phyloP scores from a whole-genome alignment of 2,888 invertebrate genomes.

The Zonitis immaculata region DNA sequence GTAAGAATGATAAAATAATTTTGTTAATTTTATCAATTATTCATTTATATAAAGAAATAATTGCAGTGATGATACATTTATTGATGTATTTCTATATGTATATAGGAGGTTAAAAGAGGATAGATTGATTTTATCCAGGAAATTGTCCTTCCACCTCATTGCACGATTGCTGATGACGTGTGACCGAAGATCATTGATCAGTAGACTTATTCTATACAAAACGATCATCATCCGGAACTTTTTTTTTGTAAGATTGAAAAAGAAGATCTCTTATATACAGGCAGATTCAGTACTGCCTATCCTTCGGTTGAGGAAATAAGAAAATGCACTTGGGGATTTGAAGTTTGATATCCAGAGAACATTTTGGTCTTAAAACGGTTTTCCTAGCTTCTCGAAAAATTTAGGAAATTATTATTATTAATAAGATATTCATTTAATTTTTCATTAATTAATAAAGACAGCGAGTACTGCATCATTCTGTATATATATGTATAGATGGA shows the following conservation, averaged over 20 bases:
- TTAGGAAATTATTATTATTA: too few relatives aligned
- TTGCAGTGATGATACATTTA: constrained; percentile 26
- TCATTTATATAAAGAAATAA: constrained; percentile 24
- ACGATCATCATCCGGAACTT: constrained; percentile 7
- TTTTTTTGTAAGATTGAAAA: background rate
- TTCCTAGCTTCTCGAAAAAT: too few relatives aligned
- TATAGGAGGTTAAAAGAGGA: background rate
- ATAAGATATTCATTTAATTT: too few relatives aligned
- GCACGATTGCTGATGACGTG: constrained; percentile 38
- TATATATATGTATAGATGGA: too few relatives aligned
- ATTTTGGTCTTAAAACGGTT: too few relatives aligned
- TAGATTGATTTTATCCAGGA: constrained; percentile 26
- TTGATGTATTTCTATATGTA: constrained; percentile 1
- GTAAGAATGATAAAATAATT: background rate
- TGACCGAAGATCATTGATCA: constrained; percentile 41
- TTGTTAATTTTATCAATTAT: background rate
- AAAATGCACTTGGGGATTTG: too few relatives aligned
- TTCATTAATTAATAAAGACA: too few relatives aligned
- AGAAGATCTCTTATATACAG: too few relatives aligned
- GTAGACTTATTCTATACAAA: constrained; percentile 18
- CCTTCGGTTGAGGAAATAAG: too few relatives aligned
- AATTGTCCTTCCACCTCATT: constrained; percentile 43
- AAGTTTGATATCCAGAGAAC: too few relatives aligned
- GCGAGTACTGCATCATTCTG: too few relatives aligned
- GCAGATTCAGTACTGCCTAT: too few relatives aligned